Evolutionary conservation across 2,113 vertebrate genomes (phyloP).

Genomic region (Otolemur garnettii): DNA sequence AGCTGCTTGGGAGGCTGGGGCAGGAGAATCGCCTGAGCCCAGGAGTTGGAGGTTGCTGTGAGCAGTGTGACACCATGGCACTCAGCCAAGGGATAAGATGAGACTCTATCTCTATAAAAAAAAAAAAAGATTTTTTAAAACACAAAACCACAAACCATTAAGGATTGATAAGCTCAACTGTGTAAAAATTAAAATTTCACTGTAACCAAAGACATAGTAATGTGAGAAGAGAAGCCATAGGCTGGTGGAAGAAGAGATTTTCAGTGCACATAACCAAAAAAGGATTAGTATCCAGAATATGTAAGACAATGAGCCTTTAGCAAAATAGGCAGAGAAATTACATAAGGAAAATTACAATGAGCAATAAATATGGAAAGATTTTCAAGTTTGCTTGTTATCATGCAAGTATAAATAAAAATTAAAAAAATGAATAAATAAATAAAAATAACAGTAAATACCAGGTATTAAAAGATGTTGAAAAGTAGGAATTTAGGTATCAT

Average conservation of each 20-base stretch:
- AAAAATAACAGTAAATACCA: slow-evolving; percentile 44
- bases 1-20: too few species aligned
- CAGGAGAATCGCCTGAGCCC: too few species aligned
- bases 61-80: too few species aligned
- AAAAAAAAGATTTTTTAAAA: slow-evolving; percentile 46
- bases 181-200: slow-evolving; percentile 43
- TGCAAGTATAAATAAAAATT: slow-evolving; percentile 37
- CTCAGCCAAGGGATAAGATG: too few species aligned
- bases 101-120: not conserved
- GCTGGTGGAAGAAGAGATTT: slow-evolving; percentile 7
- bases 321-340: slow-evolving; percentile 55
- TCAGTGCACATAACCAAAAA: slow-evolving; percentile 8
- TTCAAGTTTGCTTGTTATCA: slow-evolving; percentile 43
- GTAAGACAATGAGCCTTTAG: not conserved
- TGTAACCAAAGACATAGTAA: slow-evolving; percentile 32
- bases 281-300: slow-evolving; percentile 26
- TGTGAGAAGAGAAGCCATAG: not conserved
- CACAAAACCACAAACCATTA: slow-evolving; percentile 40
- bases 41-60: too few species aligned
- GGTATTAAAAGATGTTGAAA: slow-evolving; percentile 40
- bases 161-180: not conserved
- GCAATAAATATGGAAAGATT: slow-evolving; percentile 37
- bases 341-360: slow-evolving; percentile 50
- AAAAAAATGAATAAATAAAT: too few species aligned
- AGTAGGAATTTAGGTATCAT: slow-evolving; percentile 41